A percentile compares a stretch with the other conserved stretches of the same genome.
Conservation (phyloP, 2,888 invertebrate genomes). For the Colletes collaris region DNA sequence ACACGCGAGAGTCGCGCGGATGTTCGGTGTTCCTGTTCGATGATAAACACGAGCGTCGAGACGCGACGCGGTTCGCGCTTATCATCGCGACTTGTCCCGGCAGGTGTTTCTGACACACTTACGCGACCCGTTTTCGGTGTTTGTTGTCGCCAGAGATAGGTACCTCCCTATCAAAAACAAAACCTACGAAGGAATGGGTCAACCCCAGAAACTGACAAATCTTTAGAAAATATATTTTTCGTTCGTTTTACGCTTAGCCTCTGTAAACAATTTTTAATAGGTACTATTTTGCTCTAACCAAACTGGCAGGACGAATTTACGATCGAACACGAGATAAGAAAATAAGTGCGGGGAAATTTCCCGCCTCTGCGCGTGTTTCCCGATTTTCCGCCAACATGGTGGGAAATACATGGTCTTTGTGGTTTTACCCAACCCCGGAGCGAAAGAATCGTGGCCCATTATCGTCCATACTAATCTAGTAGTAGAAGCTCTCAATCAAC, state of each 20-base stretch:
- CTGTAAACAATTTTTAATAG: too few species aligned
- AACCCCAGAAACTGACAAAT: too few species aligned
- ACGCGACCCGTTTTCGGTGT: conserved; percentile 4
- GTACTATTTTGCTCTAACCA: too few species aligned
- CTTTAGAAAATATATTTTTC: too few species aligned
- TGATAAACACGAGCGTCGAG: conserved; percentile 33
- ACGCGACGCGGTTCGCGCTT: conserved; percentile 22
- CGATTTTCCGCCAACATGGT: conserved; percentile 26
- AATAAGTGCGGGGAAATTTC: conserved; percentile 29
- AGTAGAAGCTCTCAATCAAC: neutral
- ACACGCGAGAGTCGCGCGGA: neutral
- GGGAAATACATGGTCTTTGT: conserved; percentile 33
- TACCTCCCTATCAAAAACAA: too few species aligned
- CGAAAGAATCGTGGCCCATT: neutral
- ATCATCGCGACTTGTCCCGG: conserved; percentile 7
- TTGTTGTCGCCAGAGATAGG: neutral
- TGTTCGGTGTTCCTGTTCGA: conserved; percentile 17
- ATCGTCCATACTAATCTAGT: neutral
- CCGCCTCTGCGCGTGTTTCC: conserved; percentile 34
- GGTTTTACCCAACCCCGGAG: conserved; percentile 31
- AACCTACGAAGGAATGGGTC: too few species aligned
- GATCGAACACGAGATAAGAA: too few species aligned
- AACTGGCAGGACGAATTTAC: too few species aligned
- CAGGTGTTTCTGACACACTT: conserved; percentile 41
- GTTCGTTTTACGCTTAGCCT: too few species aligned